Evolutionary conservation across 2,113 vertebrate genomes (phyloP), one percentile per base, ranked within the genome.

Genomic region (Rhabdornis inornatus): DNA sequence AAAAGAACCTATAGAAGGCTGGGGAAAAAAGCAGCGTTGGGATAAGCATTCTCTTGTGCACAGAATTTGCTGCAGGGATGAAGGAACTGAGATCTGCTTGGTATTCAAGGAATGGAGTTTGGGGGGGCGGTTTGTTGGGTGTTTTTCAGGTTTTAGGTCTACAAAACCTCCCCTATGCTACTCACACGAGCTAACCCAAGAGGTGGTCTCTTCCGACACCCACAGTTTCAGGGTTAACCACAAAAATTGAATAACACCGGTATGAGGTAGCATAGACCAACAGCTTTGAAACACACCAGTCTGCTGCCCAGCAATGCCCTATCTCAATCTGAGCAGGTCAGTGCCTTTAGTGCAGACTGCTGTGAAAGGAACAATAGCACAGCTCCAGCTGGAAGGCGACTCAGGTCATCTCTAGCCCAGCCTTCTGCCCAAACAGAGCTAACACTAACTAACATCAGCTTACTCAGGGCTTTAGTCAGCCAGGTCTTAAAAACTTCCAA

Each of bases 61-160:
- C 7, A 11, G 19, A n/a, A 90, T 39, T 65, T 24, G 8, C 50
- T 57, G 28, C 12, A 31, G 44, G 49, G 21, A 25, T 53, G 28
- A 79, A 85, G 42, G 42, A 74, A 79, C 9, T 65, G 25, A 89
- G 28, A 65, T 33, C 20, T 57, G 31, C n/a, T 57, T 68, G 24
- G n/a, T 40, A 57, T 39, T 65, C 63, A 44, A 19, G 27, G 14
- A 65, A 7, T 81, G 30, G 11, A 27, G 9, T 17, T 50, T 33
- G 15, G 6, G 24, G 17, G 0, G 0, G 7, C 25, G 64, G 64
- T 56, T 79, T 35, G 5, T 74, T 71, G 31, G 28, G 21, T 39
- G 11, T 15, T 86, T 70, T 90, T 76, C 50, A 76, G 40, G n/a
- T 60, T 84, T 92, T 35, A 60, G 37, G 33, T 80, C 53, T 69